Percentiles rank a stretch among this genome's conserved stretches.
These are phyloP conservation scores for Hipparchia sbordonii DNA, from an alignment of 2,888 invertebrate genomes.

Conservation along the genomic window DNA sequence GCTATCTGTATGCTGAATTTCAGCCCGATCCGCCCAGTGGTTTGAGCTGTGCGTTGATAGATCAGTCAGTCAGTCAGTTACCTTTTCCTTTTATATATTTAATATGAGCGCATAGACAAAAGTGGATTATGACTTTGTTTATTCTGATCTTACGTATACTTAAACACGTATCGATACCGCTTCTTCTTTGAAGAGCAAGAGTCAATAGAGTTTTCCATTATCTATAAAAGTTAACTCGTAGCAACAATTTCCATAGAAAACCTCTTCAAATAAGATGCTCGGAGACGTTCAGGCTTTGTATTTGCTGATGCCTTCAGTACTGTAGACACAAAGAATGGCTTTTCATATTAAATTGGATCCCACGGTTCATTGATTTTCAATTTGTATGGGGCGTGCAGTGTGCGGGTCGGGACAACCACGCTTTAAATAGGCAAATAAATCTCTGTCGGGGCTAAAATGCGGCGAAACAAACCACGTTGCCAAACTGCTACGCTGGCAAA, in stretches of 20 bases:
- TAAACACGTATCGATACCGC: conserved; percentile 15
- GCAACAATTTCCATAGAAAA: conserved; percentile 19
- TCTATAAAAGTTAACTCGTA: conserved; percentile 9
- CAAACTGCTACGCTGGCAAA: conserved; percentile 30
- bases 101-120: background rate
- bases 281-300: conserved; percentile 28
- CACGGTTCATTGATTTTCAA: conserved; percentile 79
- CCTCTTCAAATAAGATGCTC: conserved; percentile 25
- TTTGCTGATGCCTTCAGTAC: conserved; percentile 44
- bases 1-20: no score
- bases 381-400: conserved; percentile 66
- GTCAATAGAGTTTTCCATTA: conserved; percentile 11
- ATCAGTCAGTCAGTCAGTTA: no score
- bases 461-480: conserved; percentile 41
- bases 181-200: background rate
- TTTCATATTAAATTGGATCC: conserved; percentile 74
- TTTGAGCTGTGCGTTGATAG: no score
- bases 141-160: no score
- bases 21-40: no score
- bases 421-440: conserved; percentile 63
- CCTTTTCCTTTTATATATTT: no score
- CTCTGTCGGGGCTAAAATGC: conserved; percentile 50
- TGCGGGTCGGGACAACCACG: conserved; percentile 51
- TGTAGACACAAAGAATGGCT: conserved; percentile 63
- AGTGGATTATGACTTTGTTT: background rate